Evolutionary conservation across 2,113 vertebrate species (phyloP).

Genomic region (Pachypanchax playfairii): DNA sequence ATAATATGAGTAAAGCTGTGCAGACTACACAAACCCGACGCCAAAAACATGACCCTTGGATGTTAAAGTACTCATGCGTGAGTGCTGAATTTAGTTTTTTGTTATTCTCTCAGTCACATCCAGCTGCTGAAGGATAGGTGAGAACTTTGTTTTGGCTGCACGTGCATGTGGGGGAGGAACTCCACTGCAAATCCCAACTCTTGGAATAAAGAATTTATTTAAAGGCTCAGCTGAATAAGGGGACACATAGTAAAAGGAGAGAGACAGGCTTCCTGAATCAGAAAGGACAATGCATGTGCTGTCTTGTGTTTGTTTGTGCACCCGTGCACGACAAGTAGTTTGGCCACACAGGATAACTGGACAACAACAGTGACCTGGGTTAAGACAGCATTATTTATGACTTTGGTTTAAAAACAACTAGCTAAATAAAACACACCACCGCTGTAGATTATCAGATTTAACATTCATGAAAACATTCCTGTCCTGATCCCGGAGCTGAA

Average conservation of each 20-base stretch:
- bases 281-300: slow-evolving; percentile 29
- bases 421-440: background rate
- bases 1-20: slow-evolving; percentile 1
- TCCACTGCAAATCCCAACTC: slow-evolving; percentile 19
- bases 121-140: slow-evolving; percentile 30
- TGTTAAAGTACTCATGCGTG: slow-evolving; percentile 16
- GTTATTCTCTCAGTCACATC: slow-evolving; percentile 5
- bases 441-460: background rate
- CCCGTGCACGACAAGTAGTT: slow-evolving; percentile 20
- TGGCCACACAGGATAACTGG: slow-evolving; percentile 7
- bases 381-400: slow-evolving; percentile 15
- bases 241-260: background rate
- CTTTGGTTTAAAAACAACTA: slow-evolving; percentile 5
- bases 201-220: background rate
- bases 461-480: background rate
- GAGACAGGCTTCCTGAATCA: slow-evolving; percentile 1
- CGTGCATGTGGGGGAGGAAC: slow-evolving; percentile 17
- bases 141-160: slow-evolving; percentile 35
- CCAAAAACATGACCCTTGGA: slow-evolving; percentile 20
- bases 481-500: background rate
- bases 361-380: slow-evolving; percentile 13
- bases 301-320: slow-evolving; percentile 34
- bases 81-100: slow-evolving; percentile 14
- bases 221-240: slow-evolving; percentile 3
- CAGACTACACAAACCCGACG: slow-evolving; percentile 1